Conservation (phyloP, 2,888 invertebrate genomes). For the Lasioglossum calceatum region DNA sequence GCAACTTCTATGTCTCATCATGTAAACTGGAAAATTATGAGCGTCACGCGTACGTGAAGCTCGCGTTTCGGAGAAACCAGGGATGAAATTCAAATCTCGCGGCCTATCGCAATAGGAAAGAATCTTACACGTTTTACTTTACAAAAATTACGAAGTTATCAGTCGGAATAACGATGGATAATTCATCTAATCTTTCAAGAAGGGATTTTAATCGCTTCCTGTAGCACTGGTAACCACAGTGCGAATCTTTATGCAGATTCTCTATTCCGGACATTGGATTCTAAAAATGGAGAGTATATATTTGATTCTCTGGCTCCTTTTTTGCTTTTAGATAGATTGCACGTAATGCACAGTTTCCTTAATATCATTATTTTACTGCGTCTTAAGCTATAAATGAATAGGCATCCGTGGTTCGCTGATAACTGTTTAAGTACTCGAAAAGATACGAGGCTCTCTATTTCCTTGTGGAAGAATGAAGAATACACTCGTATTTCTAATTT, state of each 20-base stretch:
- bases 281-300: neutral
- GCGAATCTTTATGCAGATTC: neutral
- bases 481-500: neutral
- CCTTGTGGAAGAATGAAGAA: neutral
- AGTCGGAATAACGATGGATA: neutral
- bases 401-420: neutral
- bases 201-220: neutral
- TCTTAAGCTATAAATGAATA: neutral
- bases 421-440: neutral
- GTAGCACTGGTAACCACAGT: neutral
- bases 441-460: neutral
- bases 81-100: neutral
- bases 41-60: conserved; percentile 1
- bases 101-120: neutral
- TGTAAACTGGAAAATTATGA: conserved; percentile 1
- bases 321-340: neutral
- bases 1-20: neutral
- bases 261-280: neutral
- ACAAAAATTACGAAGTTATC: neutral
- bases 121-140: neutral
- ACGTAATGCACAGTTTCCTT: neutral
- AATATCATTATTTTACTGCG: neutral
- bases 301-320: neutral
- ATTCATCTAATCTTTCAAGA: neutral
- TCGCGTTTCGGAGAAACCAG: neutral